Base-by-base conservation (phyloP, 2,888 invertebrate genomes). In the Epinotia nisella region DNA sequence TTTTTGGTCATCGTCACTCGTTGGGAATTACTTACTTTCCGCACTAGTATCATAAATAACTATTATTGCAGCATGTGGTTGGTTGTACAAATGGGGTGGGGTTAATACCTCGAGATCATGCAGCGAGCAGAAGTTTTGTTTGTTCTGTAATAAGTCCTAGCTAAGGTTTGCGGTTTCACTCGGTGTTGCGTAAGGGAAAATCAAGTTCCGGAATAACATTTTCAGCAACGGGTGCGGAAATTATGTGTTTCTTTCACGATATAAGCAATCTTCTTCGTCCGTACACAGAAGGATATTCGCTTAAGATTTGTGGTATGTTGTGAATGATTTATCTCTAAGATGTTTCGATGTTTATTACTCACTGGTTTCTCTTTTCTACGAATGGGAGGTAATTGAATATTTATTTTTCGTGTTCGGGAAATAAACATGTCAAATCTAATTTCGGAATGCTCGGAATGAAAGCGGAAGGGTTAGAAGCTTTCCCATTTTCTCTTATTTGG, bases 201-300 rank as follows among this genome's bases (percentile, higher is more conserved):
- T 11, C 10, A 19, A 17, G 19, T 55, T 56, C n/a, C 41, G 11
- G 39, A 13, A 64, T 51, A 64, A 64, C 55, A 66, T 55, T 4
- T 66, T 66, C n/a, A 15, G 55, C 5, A 17, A 15, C n/a, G 59
- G 29, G 53, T 21, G 35, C 66, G 66, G 66, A 66, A 41, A 66
- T 66, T 66, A 53, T 21, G 29, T 41, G 21, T 66, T 55, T 39
- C 55, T 56, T 55, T 56, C 5, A 17, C 41, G 21, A 58, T 58
- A 67, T 45, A 67, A 67, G 66, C 66, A 56, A 67, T 67, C 58
- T 66, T 35, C 66, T 29, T 13, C 19, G 35, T 15, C 21, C 35
- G 39, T 9, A 39, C n/a, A 56, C 41, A 9, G 17, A 17, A 56
- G 41, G 45, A 61, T 61, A 24, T 58, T 67, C 41, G 56, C 17